Evolutionary conservation across 2,797 vertebrate genomes (phyloP).

Genomic region (Sebastes miniatus): DNA sequence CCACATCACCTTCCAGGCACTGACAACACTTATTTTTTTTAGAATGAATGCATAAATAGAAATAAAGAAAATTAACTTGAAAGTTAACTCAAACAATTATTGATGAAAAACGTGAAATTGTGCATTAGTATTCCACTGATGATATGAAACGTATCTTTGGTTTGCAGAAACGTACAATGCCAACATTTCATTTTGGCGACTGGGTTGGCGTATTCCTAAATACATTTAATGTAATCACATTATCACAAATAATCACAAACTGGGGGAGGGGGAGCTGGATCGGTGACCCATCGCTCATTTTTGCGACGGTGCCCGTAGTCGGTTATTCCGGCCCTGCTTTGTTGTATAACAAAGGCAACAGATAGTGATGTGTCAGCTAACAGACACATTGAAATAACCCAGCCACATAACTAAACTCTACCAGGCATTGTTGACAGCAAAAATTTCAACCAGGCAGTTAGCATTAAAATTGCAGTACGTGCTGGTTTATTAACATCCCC

Average conservation of each 20-base stretch:
- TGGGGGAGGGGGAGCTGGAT: background rate
- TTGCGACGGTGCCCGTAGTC: background rate
- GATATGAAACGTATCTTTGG: background rate
- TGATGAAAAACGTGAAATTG: accelerated
- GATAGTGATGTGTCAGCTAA: background rate
- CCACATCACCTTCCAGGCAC: background rate
- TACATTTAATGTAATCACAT: background rate
- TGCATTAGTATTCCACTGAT: too few relatives aligned
- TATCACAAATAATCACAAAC: background rate
- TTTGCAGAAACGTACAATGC: background rate
- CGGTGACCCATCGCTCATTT: background rate
- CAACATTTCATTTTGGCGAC: background rate
- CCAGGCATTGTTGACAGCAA: background rate
- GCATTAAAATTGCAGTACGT: background rate
- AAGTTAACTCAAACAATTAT: background rate
- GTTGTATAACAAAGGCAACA: background rate
- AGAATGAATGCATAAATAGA: background rate
- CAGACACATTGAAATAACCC: background rate
- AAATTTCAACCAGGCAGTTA: background rate
- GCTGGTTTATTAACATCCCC: background rate
- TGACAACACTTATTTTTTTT: background rate
- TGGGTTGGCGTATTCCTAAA: background rate
- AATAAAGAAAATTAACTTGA: background rate
- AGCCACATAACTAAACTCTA: background rate
- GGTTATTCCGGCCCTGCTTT: background rate